Percentiles rank a stretch among this genome's conserved stretches.
These are phyloP conservation scores for Rallus limicola DNA, from an alignment of 2,113 vertebrate species.

Conservation along the genomic window DNA sequence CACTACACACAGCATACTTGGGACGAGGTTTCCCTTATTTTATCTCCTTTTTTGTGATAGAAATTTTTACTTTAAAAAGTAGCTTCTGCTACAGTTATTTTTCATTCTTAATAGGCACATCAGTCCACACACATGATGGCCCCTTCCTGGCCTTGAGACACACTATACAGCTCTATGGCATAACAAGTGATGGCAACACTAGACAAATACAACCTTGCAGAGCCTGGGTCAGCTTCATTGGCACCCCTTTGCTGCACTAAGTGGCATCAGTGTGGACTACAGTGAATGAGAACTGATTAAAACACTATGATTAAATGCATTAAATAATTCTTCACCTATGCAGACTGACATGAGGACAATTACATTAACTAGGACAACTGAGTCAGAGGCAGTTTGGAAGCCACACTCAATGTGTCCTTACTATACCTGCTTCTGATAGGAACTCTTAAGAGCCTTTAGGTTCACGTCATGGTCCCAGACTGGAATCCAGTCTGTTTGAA, in stretches of 20 bases:
- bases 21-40: background rate
- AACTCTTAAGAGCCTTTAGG: background rate
- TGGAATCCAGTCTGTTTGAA: background rate
- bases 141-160: background rate
- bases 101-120: background rate
- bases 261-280: background rate
- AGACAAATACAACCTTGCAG: background rate
- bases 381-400: background rate
- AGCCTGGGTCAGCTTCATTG: background rate
- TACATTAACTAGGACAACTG: background rate
- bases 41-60: background rate
- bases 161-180: background rate
- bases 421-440: background rate
- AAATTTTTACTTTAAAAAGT: background rate
- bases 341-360: background rate
- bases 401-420: fast-evolving
- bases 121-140: background rate
- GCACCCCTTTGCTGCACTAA: background rate
- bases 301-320: background rate
- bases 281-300: background rate
- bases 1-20: fast-evolving
- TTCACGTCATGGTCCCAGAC: background rate
- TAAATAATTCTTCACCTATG: background rate
- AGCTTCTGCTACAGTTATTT: background rate
- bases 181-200: background rate